Base-by-base conservation (phyloP, 92 coral and sea anemone species). In the Epizoanthus scotinus region DNA sequence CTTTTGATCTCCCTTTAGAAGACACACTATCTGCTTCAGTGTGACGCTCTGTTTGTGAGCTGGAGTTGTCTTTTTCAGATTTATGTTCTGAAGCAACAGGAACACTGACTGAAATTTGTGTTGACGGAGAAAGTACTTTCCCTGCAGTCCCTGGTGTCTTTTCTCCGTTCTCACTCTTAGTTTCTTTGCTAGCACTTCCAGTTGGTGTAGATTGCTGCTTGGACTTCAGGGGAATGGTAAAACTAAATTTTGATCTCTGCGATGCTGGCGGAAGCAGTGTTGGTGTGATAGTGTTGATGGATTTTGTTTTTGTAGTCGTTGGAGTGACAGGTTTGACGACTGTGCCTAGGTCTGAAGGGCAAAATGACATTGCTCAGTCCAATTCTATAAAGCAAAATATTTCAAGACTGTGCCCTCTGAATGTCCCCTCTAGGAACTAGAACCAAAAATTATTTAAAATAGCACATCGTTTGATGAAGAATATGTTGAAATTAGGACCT, bases 271-370 rank as follows among this genome's bases (percentile, higher is more conserved):
- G 86, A 59, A 85, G 82, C 67, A 85, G 84, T 15, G 84, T 82
- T 24, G 90, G 77, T 27, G 83, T 81, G 13, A 82, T 42, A 26
- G 85, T 77, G 10, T 85, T 36, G 18, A 83, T 77, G 24, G 86
- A 73, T 54, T 88, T 91, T 34, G 91, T 83, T 19, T 68, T 60
- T 5, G 87, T 89, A 22, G 91, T 84, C 10, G 91, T 87, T 42
- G 86, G 73, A 14, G 87, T 81, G 36, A 26, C 67, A 8, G 67
- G 67, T 62, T 62, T 62, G 38, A 24, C 29, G 6, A 31, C 66
- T n/a, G 94, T 92, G 22, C 97, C 97, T 55, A 78, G 40, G 57
- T 88, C 97, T 92, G 56, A 19, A 65, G 34, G 79, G 34, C 9
- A 42, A 42, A 3, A 42, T 42, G 49, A 42, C 49, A 42, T 42